These are phyloP conservation scores for Drosophila triauraria DNA, from an alignment of 1,140 invertebrate genomes.

Conservation along the genomic window DNA sequence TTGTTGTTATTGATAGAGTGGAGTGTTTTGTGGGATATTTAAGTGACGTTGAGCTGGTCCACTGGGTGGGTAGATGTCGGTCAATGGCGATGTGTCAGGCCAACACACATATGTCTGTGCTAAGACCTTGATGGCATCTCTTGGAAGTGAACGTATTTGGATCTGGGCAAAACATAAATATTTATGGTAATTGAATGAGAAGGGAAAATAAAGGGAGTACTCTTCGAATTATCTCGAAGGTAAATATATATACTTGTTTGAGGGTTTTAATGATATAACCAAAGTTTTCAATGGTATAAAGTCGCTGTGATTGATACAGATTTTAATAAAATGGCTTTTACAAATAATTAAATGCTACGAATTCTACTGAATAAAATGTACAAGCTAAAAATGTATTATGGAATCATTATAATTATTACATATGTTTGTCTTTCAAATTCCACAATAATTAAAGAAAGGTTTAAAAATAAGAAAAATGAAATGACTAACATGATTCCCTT, in stretches of 20 bases:
- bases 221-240: background rate
- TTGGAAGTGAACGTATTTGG: constrained; percentile 16
- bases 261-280: background rate
- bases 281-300: no score
- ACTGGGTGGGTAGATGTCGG: constrained; percentile 42
- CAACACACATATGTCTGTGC: constrained; percentile 9
- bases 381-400: no score
- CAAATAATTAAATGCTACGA: no score
- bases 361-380: no score
- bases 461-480: no score
- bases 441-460: no score
- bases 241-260: background rate
- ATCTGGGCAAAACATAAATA: constrained; percentile 15
- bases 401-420: no score
- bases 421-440: no score
- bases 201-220: background rate
- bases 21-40: constrained; percentile 30
- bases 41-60: constrained; percentile 37
- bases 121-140: constrained; percentile 30
- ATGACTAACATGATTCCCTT: no score
- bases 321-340: no score
- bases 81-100: constrained; percentile 7
- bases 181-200: constrained; percentile 1
- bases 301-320: no score
- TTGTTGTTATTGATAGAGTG: constrained; percentile 40